Conservation (phyloP, 2,797 vertebrate species). For the Hoplostethus mediterraneus region DNA sequence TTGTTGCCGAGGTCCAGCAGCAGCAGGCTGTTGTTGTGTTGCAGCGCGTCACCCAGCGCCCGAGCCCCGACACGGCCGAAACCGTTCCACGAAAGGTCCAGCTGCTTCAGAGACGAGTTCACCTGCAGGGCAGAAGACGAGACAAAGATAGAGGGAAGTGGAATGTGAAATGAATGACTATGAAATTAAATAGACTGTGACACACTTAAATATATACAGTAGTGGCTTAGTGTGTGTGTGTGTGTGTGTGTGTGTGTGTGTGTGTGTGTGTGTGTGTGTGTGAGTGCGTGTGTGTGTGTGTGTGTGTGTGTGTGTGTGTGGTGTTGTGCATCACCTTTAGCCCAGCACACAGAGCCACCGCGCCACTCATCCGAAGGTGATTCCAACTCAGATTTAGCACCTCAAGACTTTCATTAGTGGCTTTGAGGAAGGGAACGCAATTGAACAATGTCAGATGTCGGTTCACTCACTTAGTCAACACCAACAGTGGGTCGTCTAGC, state of each 20-base stretch:
- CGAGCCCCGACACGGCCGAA: conserved; percentile 77
- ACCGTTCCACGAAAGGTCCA: conserved; percentile 82
- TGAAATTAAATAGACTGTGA: not conserved
- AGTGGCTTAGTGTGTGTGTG: too few species aligned
- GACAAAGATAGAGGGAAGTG: not conserved
- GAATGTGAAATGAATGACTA: not conserved
- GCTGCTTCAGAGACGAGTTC: conserved; percentile 79
- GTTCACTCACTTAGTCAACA: not conserved
- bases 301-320: conserved; percentile 8
- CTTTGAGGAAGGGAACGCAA: conserved; percentile 61
- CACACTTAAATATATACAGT: not conserved
- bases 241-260: not conserved
- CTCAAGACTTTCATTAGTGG: conserved; percentile 77
- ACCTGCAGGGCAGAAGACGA: conserved; percentile 58
- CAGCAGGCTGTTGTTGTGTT: conserved; percentile 75
- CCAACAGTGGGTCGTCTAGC: too few species aligned
- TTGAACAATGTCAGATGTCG: not conserved
- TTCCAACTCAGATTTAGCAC: conserved; percentile 87
- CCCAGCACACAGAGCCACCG: conserved; percentile 75
- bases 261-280: not conserved
- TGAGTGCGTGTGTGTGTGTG: not conserved
- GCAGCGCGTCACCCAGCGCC: conserved; percentile 82
- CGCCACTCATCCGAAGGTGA: conserved; percentile 69
- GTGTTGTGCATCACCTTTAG: conserved; percentile 79
- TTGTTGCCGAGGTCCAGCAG: conserved; percentile 84